Percentiles rank a stretch among this genome's conserved stretches.
These are phyloP conservation scores for Cotesia congregata DNA, from an alignment of 2,888 invertebrate genomes.

Conservation along the genomic window DNA sequence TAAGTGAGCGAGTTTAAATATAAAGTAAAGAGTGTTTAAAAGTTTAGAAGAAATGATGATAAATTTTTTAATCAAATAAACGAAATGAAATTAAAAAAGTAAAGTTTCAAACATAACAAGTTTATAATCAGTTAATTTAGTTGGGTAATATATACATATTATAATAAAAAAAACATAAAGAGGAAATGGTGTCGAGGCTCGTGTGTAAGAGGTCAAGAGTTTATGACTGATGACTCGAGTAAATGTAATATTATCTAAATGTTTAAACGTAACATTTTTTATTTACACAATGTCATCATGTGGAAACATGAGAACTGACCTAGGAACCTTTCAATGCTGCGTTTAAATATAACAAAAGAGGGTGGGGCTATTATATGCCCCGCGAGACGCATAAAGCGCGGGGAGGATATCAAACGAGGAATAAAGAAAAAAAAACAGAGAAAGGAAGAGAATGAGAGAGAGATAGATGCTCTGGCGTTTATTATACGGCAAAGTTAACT, in stretches of 20 bases:
- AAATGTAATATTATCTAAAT: constrained; percentile 11
- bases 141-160: background rate
- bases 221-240: background rate
- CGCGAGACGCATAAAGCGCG: background rate
- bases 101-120: background rate
- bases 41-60: background rate
- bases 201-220: background rate
- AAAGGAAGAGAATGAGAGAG: background rate
- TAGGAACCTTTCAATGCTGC: constrained; percentile 65
- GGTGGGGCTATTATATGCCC: background rate
- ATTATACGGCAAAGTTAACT: background rate
- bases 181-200: background rate
- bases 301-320: constrained; percentile 64
- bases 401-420: background rate
- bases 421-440: background rate
- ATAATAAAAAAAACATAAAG: background rate
- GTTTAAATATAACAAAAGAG: constrained; percentile 26
- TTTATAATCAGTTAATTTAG: background rate
- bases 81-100: background rate
- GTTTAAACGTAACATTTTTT: constrained; percentile 5
- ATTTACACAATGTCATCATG: constrained; percentile 21
- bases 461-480: background rate
- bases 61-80: background rate
- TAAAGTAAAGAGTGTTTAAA: no score
- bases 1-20: no score